A percentile compares a stretch with the other conserved stretches of the same genome.
Evolutionary conservation across 2,797 vertebrate genomes (phyloP).

Genomic region (Scleropages formosus): DNA sequence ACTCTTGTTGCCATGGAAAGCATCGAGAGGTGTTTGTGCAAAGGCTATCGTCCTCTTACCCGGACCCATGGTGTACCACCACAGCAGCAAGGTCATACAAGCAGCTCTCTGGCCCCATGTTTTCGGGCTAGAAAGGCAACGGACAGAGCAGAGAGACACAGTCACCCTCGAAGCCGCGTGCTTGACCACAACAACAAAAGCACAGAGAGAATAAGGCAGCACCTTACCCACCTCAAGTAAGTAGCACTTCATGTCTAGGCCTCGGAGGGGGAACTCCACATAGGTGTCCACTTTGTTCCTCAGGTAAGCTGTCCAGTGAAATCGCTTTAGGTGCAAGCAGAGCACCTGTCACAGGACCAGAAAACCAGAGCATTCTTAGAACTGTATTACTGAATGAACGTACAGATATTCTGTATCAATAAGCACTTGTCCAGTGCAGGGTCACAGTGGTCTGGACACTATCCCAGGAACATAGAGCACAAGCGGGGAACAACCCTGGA

Average conservation of each 20-base stretch:
- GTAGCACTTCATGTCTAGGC: constrained; percentile 92
- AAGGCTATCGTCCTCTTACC: constrained; percentile 71
- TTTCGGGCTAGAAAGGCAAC: constrained; percentile 77
- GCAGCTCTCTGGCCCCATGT: constrained; percentile 81
- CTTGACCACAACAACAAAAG: not conserved
- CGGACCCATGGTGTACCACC: constrained; percentile 97
- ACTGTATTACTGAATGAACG: no score
- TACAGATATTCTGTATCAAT: no score
- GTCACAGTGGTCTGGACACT: no score
- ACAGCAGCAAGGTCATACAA: constrained; percentile 93
- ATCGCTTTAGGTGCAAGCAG: constrained; percentile 95
- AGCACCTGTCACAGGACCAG: constrained; percentile 74
- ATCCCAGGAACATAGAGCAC: no score
- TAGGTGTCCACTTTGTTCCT: constrained; percentile 97
- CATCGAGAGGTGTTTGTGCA: not conserved
- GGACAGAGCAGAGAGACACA: not conserved
- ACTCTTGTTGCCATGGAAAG: constrained; percentile 1
- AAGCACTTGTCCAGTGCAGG: no score
- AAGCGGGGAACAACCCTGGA: no score
- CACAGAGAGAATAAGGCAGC: not conserved
- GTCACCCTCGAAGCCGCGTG: not conserved
- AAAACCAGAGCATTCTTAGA: not conserved
- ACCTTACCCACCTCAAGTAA: constrained; percentile 83
- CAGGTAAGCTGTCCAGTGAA: constrained; percentile 97
- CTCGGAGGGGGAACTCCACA: constrained; percentile 89